Evolutionary conservation across 2,888 invertebrate species (phyloP), one percentile per base, ranked within the genome.

Genomic region (Caenorhabditis sp.): DNA sequence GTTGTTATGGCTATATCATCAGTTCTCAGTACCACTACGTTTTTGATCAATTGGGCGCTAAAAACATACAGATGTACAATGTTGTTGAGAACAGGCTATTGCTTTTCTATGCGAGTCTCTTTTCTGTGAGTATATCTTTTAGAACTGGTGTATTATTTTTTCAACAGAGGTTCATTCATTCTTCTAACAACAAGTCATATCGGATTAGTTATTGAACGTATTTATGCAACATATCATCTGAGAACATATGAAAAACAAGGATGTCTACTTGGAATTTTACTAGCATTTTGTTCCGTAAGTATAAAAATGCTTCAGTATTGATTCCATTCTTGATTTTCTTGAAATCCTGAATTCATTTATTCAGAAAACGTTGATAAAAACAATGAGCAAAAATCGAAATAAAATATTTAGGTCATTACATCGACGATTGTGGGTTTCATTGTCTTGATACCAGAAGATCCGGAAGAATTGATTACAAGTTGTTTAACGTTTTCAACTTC

Each of bases 401-500:
- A 1, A 38, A 10, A 3, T 43, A 66, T 67, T 50, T 26, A 74
- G 74, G 61, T 74, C 21, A 54, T 56, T 3, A 63, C 66, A 4
- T 61, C 74, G 21, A 54, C 58, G n/a, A 58, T 53, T 2, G 63
- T 63, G 4, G 67, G 70, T 17, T 61, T 21, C 50, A 58, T 67
- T 3, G 63, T 70, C 0, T n/a, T 67, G 5, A 23, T 59, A 12
- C 60, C 60, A 1, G 70, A 74, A 61, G 70, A 74, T 50, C 64
- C 65, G 5, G 69, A 70, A 43, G 74, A 74, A 58, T 54, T 74
- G 63, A 70, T 70, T 2, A 74, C 74, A 23, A 63, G 59, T 0
- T 74, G 74, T 50, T 17, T 70, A 8, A 65, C 74, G 14, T 74
- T 70, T 26, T 67, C 69, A 20, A 67, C 74, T 49, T 69, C 74